Base-by-base conservation (phyloP, 2,113 vertebrate species). In the Vanacampus margaritifer region DNA sequence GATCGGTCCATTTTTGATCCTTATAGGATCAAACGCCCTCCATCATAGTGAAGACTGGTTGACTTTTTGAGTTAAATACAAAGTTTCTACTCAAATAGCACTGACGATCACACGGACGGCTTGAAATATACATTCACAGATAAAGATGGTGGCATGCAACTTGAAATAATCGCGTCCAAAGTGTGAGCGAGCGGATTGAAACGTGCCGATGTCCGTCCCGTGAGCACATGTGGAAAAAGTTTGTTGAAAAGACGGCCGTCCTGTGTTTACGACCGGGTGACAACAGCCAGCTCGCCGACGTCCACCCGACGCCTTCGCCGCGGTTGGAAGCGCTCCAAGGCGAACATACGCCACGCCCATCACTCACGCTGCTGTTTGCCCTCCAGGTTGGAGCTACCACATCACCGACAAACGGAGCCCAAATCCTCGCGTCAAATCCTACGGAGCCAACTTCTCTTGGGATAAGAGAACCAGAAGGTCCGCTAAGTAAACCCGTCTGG, bases 361-460 rank as follows among this genome's bases (percentile, higher is more conserved):
- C 72, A 62, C 75, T 89, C 67, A 76, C 81, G 60, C 79, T 39
- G 5, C 51, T 80, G 76, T 84, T 88, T 85, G 17, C 74, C 72
- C 86, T 75, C 78, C 91, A 98, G 97, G 96, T 83, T 99, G 97
- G 97, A 96, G 92, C 91, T 98, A 96, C 57, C 94, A 98, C 0
- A 41, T 97, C 75, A 93, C 95, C 64, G 95, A 98, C 86, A 95
- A 88, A 88, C 95, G 88, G 86, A 90, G 79, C 84, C 90, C 94
- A 43, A 96, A 96, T 90, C 95, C 95, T 70, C 95, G 94, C 89
- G 94, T 92, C 82, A 99, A 98, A 88, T 98, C 96, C 82, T 99
- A 99, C 0, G 96, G 94, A 23, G 94, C 94, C 79, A 99, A 99
- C 92, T 99, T 97, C 92, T 97, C 96, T 85, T 99, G 96, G 96